A percentile compares a stretch with the other conserved stretches of the same genome.
phyloP scores from a whole-genome alignment of 2,113 vertebrate species.

The Embiotoca jacksoni region DNA sequence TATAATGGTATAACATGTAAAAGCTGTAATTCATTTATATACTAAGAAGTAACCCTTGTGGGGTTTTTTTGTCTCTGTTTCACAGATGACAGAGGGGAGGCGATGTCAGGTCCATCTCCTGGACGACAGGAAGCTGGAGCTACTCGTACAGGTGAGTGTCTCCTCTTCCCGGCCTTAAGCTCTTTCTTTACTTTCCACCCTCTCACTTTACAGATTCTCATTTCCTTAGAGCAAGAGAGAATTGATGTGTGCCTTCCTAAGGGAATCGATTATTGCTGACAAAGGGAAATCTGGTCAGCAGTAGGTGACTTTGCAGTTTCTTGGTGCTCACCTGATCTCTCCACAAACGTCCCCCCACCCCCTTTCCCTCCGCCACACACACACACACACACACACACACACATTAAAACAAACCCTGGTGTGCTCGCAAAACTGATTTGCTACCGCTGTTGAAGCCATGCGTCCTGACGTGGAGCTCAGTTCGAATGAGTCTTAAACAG shows the following conservation, averaged over 20 bases:
- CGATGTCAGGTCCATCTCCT: constrained; percentile 98
- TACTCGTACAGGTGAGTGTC: constrained; percentile 92
- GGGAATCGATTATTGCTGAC: constrained; percentile 63
- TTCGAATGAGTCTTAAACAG: constrained; percentile 21
- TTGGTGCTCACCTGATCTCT: constrained; percentile 66
- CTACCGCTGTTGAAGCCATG: constrained; percentile 11
- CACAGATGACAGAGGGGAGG: constrained; percentile 96
- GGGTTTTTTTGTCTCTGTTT: constrained; percentile 21
- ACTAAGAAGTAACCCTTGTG: constrained; percentile 8
- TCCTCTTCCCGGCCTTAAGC: background rate
- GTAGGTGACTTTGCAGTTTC: constrained; percentile 67
- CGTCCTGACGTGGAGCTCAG: constrained; percentile 15
- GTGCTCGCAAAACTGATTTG: background rate
- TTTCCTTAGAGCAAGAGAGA: constrained; percentile 38
- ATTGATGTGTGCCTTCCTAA: constrained; percentile 12
- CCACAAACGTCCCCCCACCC: no score
- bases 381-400: constrained; percentile 25
- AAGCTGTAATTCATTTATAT: background rate
- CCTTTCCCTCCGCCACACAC: background rate
- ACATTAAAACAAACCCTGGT: constrained; percentile 19
- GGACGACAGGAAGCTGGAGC: constrained; percentile 96
- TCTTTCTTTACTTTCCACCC: constrained; percentile 2
- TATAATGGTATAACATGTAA: background rate
- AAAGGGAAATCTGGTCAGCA: constrained; percentile 59
- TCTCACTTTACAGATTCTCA: constrained; percentile 27